phyloP scores from a whole-genome alignment of 2,797 vertebrate genomes.

The Epinephelus malabaricus region DNA sequence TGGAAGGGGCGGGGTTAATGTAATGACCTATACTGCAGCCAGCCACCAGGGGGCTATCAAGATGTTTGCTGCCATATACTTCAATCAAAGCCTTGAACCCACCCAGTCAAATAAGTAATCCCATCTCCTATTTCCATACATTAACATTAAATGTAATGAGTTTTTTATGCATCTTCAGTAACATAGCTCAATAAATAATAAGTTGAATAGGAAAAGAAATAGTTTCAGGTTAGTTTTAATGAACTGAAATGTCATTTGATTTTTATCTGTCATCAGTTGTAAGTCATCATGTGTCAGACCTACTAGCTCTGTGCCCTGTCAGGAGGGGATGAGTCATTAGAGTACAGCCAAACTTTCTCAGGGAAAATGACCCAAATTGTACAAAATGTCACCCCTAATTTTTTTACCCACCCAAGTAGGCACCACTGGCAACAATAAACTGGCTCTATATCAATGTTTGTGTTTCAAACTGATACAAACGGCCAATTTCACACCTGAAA shows the following conservation, averaged over 20 bases:
- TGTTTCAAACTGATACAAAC: background rate
- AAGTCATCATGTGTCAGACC: background rate
- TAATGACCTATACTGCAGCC: too few species aligned
- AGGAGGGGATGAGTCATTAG: background rate
- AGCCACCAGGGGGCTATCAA: too few species aligned
- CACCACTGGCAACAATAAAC: background rate
- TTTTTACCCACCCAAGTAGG: too few species aligned
- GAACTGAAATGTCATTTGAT: background rate
- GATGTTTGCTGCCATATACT: background rate
- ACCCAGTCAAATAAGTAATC: background rate
- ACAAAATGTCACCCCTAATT: too few species aligned
- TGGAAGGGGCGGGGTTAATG: too few species aligned
- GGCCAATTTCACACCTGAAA: background rate
- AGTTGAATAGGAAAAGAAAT: background rate
- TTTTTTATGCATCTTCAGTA: background rate
- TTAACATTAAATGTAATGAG: background rate
- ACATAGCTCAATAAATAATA: background rate
- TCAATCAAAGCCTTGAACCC: background rate
- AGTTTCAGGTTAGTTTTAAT: too few species aligned
- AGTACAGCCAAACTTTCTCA: background rate
- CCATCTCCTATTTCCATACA: background rate
- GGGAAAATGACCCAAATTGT: background rate
- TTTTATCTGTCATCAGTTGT: background rate
- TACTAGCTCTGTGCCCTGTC: background rate
- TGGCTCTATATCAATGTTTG: background rate